Conservation (phyloP, 2,113 vertebrate genomes). For the Sturnus vulgaris region DNA sequence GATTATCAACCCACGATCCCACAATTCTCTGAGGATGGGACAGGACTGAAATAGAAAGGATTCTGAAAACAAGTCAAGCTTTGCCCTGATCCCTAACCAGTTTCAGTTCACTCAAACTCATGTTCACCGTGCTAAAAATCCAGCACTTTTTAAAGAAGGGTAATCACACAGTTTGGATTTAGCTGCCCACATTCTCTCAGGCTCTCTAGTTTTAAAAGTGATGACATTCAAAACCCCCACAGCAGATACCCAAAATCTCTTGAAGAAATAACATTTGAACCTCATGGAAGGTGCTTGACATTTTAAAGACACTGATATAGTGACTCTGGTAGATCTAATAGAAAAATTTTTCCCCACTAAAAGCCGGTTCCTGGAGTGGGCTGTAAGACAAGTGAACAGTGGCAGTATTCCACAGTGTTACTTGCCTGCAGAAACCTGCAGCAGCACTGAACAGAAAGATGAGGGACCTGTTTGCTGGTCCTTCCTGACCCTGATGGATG, state of each 20-base stretch:
- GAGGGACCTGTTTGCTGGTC: neutral
- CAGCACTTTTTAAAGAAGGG: neutral
- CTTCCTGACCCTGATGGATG: neutral
- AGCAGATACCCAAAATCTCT: neutral
- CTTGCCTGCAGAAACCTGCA: neutral
- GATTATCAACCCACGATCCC: neutral
- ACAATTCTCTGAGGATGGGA: neutral
- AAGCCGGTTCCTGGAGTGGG: neutral
- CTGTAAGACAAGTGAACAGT: neutral
- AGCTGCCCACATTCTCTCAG: neutral
- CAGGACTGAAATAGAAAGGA: neutral
- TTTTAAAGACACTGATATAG: neutral
- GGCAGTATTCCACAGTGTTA: neutral
- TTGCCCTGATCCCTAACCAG: neutral
- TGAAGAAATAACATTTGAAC: neutral
- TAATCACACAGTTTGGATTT: neutral
- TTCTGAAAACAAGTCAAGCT: neutral
- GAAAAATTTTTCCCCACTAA: neutral
- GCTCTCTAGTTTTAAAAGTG: neutral
- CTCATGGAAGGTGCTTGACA: neutral
- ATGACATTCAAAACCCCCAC: neutral
- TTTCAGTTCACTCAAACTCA: neutral
- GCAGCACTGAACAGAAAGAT: neutral
- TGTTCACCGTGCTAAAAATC: neutral
- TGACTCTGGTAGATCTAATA: neutral